Base-by-base conservation (phyloP, 2,888 invertebrate genomes). In the Phasia obesa region DNA sequence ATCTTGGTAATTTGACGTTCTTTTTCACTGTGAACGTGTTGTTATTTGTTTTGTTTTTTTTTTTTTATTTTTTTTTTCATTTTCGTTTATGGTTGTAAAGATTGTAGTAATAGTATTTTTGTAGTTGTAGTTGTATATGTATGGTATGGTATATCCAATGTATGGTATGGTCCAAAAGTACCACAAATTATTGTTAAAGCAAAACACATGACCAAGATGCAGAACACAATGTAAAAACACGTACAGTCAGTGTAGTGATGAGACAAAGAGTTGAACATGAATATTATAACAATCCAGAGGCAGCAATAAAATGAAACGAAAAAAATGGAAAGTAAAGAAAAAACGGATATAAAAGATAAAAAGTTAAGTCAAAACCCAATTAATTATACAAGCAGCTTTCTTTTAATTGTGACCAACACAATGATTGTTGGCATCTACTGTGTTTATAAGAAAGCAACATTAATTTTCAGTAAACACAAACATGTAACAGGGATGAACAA, bases 1-100 rank as follows among this genome's bases (percentile, higher is more conserved):
- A 96, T 93, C 87, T 94, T 94, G 84, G 95, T 95, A 86, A 97
- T 97, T 87, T 96, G 93, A 87, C 94, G 94, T 89, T 97, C 96
- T 89, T 95, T 94, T 87, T 95, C 94, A 86, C 94, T 94, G 92
- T 67, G 42, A 27, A 77, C 77, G 77, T 77, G 71, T 65, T 51
- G 27, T 74, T 60, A 62, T 76, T 42, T 76, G 59, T 65, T 47
- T 0, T 11, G 0, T 19, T 27, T 53, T 53, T 47, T 44, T 62
- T 27, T 59, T 67, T 73, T 60, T 55, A 23, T 38, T 23, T 60
- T 4, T 1, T n/a, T 57, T 21, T 69, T 51, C n/a, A n/a, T n/a
- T n/a, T n/a, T n/a, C n/a, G n/a, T n/a, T 42, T 35, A 19, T 23
- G 17, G 11, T 31, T 53, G 35, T 25, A 23, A 42, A 15, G 27